Evolutionary conservation across 1,140 invertebrate species (phyloP), one percentile per base, ranked within the genome.

Genomic region (Rhagoletis zephyria): DNA sequence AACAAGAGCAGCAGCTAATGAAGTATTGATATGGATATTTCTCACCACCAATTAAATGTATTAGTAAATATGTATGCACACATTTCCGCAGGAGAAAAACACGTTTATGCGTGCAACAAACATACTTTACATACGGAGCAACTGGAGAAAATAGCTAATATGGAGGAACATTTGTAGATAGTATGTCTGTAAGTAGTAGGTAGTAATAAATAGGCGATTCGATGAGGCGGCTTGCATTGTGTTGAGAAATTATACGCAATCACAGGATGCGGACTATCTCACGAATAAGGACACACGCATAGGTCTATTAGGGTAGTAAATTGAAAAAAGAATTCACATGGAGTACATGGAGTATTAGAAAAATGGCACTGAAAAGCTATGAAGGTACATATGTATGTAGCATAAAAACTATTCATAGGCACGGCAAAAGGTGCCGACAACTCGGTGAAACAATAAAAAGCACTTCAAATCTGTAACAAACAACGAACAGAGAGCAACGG

Each of bases 391-490:
- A 30, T 30, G 30, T 30, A 56, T 6, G 48, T 81, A 30, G 30
- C 30, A 45, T 81, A 6, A 14, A 42, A 77, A 45, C 2, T 77
- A 48, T 48, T n/a, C 16, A 48, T 19, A n/a, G 48, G n/a, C 2
- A 56, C 9, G 10, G 74, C 74, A 6, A 81, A 81, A 81, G 74
- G 74, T 81, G 74, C 74, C 74, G 74, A 42, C 74, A 19, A 81
- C 74, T 81, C 48, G 74, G 7, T 56, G 74, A 56, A 81, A 81
- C 74, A 81, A 81, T 81, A 63, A 67, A 67, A 48, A 89, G 87
- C 87, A 86, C 88, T 89, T 87, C 87, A 89, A 90, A 90, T 91
- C 87, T 90, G 90, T 90, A 91, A 90, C 89, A 88, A 88, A 45
- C 81, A 67, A 59, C 42, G n/a, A 56, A 45, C n/a, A 81, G 48